Base-by-base conservation (phyloP, 2,797 vertebrate species). In the Micropoecilia bifurca region DNA sequence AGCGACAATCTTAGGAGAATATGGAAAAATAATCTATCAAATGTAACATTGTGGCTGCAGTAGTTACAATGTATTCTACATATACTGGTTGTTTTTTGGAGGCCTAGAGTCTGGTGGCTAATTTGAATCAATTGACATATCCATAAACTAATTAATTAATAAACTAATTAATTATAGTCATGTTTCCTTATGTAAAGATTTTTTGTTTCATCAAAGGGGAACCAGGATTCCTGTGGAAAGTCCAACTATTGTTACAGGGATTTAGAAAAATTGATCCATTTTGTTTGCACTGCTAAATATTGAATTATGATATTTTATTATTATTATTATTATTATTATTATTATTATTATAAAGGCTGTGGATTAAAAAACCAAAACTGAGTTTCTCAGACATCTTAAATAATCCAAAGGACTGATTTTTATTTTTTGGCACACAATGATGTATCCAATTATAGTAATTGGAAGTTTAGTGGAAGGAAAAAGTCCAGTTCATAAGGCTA, bases 401-500 rank as follows among this genome's bases (percentile, higher is more conserved):
- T 16, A 13, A 59, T 16, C 16, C 28, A 61, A 28, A 61, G 55
- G 55, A 28, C 4, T 0, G 4, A 4, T 59, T 7, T 30, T 59
- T 13, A 28, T 28, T 59, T 53, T 8, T 53, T 53, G 22, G 14
- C 6, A 18, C 8, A 39, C 18, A 66, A 41, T 41, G 4, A 41
- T 68, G 1, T 41, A 13, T 68, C 4, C 36, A 43, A 43, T 14
- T 4, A 16, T 20, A 16, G 2, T 36, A 63, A 25, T 43, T 9
- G 66, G 6, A 69, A 69, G 66, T 43, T 69, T 69, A 13, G 66
- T 69, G 66, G 6, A 69, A 69, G 66, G 66, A 69, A 69, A 69
- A 43, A 6, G 39, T 41, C 63, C 39, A 13, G 39, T 61, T 61
- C 28, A 61, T 14, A 8, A 68, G 63, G 36, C 3, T 68, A 4